phyloP scores from a whole-genome alignment of 1,140 invertebrate genomes.

The Heliconius melpomene region DNA sequence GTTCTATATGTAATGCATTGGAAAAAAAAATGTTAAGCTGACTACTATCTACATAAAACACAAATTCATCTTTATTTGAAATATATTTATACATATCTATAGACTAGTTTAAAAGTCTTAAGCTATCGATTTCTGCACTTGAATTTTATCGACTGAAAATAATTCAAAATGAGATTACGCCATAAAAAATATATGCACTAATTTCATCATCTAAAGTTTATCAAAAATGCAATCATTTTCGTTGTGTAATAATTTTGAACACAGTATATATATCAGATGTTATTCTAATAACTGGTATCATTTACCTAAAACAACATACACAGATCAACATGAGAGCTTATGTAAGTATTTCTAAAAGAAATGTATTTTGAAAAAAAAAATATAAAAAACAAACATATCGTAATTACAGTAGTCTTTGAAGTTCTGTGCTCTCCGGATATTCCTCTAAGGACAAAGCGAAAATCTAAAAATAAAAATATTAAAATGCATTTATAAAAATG shows the following conservation, averaged over 20 bases:
- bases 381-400: no score
- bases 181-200: not conserved
- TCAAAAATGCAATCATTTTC: not conserved
- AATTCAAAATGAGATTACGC: not conserved
- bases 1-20: no score
- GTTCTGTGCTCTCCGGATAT: no score
- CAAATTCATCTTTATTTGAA: no score
- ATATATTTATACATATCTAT: not conserved
- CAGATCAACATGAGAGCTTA: conserved; percentile 18
- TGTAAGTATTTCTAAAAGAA: not conserved
- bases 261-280: not conserved
- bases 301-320: not conserved
- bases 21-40: no score
- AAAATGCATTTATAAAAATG: no score
- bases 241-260: not conserved
- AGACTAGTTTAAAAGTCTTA: not conserved
- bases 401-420: no score
- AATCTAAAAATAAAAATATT: no score
- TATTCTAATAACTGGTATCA: not conserved
- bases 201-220: not conserved
- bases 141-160: not conserved
- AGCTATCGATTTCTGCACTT: not conserved
- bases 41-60: no score
- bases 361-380: not conserved
- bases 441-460: no score